A percentile compares a stretch with the other conserved stretches of the same genome.
These are phyloP conservation scores for Sminthurinus aureus DNA, from an alignment of 2,888 invertebrate genomes.

Conservation along the genomic window DNA sequence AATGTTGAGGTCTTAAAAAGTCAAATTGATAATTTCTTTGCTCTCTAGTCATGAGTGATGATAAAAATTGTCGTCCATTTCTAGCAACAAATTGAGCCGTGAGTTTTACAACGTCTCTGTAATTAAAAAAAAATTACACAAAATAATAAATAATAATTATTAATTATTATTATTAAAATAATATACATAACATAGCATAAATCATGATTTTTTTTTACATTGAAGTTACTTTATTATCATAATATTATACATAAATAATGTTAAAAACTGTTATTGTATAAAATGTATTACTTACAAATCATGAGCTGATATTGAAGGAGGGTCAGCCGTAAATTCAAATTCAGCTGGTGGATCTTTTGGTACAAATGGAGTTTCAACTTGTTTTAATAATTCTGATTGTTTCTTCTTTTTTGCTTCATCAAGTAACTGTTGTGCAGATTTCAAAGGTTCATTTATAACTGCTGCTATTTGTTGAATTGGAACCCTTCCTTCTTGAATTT, in stretches of 20 bases:
- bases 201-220: constrained; percentile 1
- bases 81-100: constrained; percentile 99
- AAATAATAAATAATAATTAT: not conserved
- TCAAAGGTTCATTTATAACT: constrained; percentile 63
- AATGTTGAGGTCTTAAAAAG: constrained; percentile 97
- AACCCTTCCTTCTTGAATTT: constrained; percentile 84
- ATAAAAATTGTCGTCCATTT: constrained; percentile 97
- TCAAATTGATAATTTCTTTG: constrained; percentile 99
- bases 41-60: constrained; percentile 97
- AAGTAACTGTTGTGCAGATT: constrained; percentile 67
- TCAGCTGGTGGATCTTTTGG: constrained; percentile 92
- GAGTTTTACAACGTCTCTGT: constrained; percentile 92
- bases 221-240: too few species aligned
- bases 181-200: not conserved
- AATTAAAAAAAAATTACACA: constrained; percentile 28
- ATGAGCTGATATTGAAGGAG: constrained; percentile 96
- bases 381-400: constrained; percentile 86
- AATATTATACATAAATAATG: not conserved
- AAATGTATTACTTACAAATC: constrained; percentile 76
- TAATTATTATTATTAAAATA: not conserved
- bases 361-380: constrained; percentile 84
- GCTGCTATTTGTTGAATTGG: constrained; percentile 61
- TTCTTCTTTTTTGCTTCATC: constrained; percentile 82
- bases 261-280: not conserved
- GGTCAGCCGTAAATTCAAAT: constrained; percentile 95